Percentiles rank a stretch among this genome's conserved stretches.
These are phyloP conservation scores for Willowsia nigromaculata DNA, from an alignment of 2,888 invertebrate genomes.

Conservation along the genomic window DNA sequence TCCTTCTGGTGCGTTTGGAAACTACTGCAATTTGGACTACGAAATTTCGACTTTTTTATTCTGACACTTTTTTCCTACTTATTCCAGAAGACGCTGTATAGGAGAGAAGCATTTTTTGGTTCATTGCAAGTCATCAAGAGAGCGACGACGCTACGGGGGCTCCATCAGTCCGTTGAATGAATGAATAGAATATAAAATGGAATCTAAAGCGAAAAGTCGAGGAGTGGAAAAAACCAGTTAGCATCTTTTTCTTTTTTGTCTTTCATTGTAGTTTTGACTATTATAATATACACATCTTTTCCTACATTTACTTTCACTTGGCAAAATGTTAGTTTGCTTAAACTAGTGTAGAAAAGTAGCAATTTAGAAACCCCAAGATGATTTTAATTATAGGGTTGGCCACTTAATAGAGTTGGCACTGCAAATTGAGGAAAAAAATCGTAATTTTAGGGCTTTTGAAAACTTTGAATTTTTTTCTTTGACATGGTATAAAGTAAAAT, in stretches of 20 bases:
- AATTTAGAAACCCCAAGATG: not conserved
- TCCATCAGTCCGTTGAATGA: conserved; percentile 71
- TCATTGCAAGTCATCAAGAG: conserved; percentile 74
- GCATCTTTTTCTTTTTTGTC: conserved; percentile 14
- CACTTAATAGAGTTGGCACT: too few relatives aligned
- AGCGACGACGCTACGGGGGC: conserved; percentile 65
- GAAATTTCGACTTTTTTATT: conserved; percentile 36
- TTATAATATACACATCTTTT: conserved; percentile 5
- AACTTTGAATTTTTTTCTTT: too few relatives aligned
- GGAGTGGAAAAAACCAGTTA: conserved; percentile 62
- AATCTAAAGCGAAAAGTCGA: conserved; percentile 71
- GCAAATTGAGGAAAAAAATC: too few relatives aligned
- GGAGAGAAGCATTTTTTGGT: conserved; percentile 66
- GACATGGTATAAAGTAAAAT: too few relatives aligned
- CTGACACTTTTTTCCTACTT: conserved; percentile 47
- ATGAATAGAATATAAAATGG: conserved; percentile 74
- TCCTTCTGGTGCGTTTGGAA: conserved; percentile 65
- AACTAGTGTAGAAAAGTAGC: too few relatives aligned
- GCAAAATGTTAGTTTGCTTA: too few relatives aligned
- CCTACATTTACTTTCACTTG: not conserved
- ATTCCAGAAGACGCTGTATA: conserved; percentile 5
- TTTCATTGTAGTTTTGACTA: not conserved
- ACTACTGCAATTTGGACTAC: conserved; percentile 59
- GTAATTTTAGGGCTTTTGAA: too few relatives aligned
- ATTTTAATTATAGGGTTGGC: too few relatives aligned